A percentile compares a stretch with the other conserved stretches of the same genome.
These are phyloP conservation scores for Drosophila nikananu DNA, from an alignment of 1,140 invertebrate species.

Conservation along the genomic window DNA sequence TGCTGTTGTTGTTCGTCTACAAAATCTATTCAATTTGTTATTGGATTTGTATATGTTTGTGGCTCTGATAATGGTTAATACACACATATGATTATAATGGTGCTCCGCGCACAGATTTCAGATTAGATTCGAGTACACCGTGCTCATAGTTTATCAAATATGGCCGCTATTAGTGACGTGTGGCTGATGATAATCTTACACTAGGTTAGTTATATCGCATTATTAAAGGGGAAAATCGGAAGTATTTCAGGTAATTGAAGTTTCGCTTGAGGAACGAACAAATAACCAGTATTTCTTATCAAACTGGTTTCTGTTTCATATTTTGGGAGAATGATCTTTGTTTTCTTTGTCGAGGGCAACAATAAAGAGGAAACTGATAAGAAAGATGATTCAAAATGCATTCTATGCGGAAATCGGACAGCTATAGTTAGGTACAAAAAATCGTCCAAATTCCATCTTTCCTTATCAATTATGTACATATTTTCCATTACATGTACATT, in stretches of 20 bases:
- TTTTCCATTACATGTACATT: not conserved
- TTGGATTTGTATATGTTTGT: constrained; percentile 19
- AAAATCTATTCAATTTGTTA: constrained; percentile 46
- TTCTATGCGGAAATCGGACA: not conserved
- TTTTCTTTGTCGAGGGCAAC: not conserved
- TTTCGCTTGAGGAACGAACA: not conserved
- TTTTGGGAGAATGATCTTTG: not conserved
- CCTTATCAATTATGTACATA: not conserved
- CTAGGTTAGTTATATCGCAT: constrained; percentile 41
- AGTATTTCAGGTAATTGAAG: not conserved
- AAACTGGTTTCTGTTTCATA: constrained; percentile 3
- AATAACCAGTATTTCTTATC: constrained; percentile 7
- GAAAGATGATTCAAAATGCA: not conserved
- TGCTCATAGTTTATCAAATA: constrained; percentile 58
- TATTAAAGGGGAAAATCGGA: constrained; percentile 11
- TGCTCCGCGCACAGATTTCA: constrained; percentile 47
- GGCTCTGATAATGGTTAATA: constrained; percentile 32
- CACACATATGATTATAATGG: constrained; percentile 21
- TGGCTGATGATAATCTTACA: constrained; percentile 32
- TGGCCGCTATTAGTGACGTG: constrained; percentile 47
- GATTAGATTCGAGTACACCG: constrained; percentile 53
- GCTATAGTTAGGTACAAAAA: not conserved
- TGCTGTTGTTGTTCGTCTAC: constrained; percentile 30
- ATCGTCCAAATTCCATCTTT: not conserved
- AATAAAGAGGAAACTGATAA: constrained; percentile 15